These are phyloP conservation scores for Microhierax caerulescens DNA, from an alignment of 2,797 vertebrate species.

Conservation along the genomic window DNA sequence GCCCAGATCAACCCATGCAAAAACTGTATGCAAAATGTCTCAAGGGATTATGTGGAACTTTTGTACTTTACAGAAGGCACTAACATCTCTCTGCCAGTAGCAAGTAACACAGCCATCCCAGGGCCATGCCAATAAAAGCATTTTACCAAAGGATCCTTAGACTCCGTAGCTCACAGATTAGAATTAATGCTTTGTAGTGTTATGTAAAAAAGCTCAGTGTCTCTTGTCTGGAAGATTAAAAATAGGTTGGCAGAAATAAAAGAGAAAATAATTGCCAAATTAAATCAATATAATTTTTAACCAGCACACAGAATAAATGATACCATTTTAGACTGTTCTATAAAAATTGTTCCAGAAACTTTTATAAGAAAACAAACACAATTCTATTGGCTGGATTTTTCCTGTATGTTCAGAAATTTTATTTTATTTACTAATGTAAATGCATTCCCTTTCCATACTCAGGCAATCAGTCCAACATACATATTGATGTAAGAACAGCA, in stretches of 20 bases:
- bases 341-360: slow-evolving; percentile 19
- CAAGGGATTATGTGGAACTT: background rate
- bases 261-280: slow-evolving; percentile 29
- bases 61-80: background rate
- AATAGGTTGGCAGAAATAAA: slow-evolving; percentile 16
- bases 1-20: background rate
- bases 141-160: background rate
- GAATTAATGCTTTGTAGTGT: background rate
- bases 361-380: slow-evolving; percentile 35
- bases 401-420: background rate
- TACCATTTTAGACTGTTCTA: background rate
- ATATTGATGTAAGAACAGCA: slow-evolving; percentile 33
- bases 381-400: slow-evolving; percentile 19
- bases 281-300: slow-evolving; percentile 46
- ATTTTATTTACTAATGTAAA: slow-evolving; percentile 50
- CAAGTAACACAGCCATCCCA: background rate
- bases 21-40: background rate
- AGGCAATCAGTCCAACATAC: slow-evolving; percentile 46
- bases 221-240: slow-evolving; percentile 19
- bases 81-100: background rate
- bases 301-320: background rate
- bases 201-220: background rate
- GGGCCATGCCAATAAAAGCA: slow-evolving; percentile 32
- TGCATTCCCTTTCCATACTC: background rate
- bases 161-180: background rate